phyloP scores from a whole-genome alignment of 92 coral and sea anemone species.

The Zoanthus gigantus region DNA sequence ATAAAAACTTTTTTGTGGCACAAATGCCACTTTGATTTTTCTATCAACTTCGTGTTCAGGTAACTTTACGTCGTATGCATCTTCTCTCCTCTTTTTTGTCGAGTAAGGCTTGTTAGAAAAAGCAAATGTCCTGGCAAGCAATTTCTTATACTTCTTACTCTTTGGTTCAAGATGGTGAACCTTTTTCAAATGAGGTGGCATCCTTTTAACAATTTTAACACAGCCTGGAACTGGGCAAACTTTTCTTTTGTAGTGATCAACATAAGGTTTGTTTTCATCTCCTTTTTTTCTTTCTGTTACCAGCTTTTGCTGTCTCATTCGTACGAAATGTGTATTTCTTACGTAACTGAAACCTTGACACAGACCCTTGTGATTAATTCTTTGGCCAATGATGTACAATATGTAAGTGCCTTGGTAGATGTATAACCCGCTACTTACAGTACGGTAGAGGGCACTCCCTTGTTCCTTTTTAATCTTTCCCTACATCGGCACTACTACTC shows the following conservation, averaged over 20 bases:
- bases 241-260: not conserved
- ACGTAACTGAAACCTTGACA: conserved; percentile 22
- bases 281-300: conserved; percentile 20
- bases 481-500: conserved; percentile 31
- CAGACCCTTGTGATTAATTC: conserved; percentile 24
- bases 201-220: conserved; percentile 13
- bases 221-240: conserved; percentile 27
- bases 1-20: conserved; percentile 2
- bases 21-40: not conserved
- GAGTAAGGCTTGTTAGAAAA: conserved; percentile 20
- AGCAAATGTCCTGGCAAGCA: conserved; percentile 4
- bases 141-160: too few species aligned
- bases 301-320: conserved; percentile 24
- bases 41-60: conserved; percentile 14
- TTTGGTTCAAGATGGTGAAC: conserved; percentile 11
- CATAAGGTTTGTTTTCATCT: conserved; percentile 1
- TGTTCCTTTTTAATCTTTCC: not conserved
- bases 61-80: conserved; percentile 4
- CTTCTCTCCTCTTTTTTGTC: conserved; percentile 9
- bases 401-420: conserved; percentile 29
- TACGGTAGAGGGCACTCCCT: conserved; percentile 25
- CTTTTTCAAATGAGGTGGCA: conserved; percentile 25
- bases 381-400: not conserved
- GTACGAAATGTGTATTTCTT: conserved; percentile 21
- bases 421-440: conserved; percentile 25